These are phyloP conservation scores for Meiosimyza platycephala DNA, from an alignment of 2,888 invertebrate species.

Conservation along the genomic window DNA sequence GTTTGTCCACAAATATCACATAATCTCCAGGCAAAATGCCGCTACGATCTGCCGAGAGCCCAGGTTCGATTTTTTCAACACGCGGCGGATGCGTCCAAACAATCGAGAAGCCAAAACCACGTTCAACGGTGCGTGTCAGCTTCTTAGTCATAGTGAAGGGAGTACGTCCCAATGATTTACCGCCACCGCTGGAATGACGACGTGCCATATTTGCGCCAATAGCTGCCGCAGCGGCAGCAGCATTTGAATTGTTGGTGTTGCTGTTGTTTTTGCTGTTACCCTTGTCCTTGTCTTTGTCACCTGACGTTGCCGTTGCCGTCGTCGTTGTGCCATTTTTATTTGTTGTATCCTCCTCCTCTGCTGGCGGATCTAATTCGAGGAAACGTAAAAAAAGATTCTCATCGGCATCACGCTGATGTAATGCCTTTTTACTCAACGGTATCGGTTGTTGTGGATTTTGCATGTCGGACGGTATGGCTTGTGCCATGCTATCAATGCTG, in stretches of 20 bases:
- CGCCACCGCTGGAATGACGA: conserved; percentile 52
- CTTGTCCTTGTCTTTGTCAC: neutral
- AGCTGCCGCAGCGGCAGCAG: conserved; percentile 32
- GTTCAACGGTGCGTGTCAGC: conserved; percentile 69
- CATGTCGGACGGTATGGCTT: neutral
- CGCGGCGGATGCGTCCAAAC: conserved; percentile 91
- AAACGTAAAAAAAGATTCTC: conserved; percentile 81
- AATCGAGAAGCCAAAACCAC: conserved; percentile 87
- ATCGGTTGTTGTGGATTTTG: conserved; percentile 51
- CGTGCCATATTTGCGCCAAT: conserved; percentile 47
- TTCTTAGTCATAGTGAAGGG: conserved; percentile 84
- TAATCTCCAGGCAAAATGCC: conserved; percentile 87
- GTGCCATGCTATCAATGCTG: conserved; percentile 42
- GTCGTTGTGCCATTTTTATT: conserved; percentile 45
- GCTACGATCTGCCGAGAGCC: conserved; percentile 84
- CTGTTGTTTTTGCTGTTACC: conserved; percentile 14
- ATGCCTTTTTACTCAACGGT: conserved; percentile 70
- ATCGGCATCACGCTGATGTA: conserved; percentile 75
- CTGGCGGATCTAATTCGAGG: conserved; percentile 82
- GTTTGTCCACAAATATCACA: conserved; percentile 87
- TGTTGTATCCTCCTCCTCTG: conserved; percentile 69
- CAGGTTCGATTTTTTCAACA: conserved; percentile 85
- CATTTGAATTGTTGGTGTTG: conserved; percentile 2
- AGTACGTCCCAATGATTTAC: conserved; percentile 74
- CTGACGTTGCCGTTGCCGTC: conserved; percentile 7